Evolutionary conservation across 2,113 vertebrate species (phyloP).

Genomic region (Taurulus bubalis): DNA sequence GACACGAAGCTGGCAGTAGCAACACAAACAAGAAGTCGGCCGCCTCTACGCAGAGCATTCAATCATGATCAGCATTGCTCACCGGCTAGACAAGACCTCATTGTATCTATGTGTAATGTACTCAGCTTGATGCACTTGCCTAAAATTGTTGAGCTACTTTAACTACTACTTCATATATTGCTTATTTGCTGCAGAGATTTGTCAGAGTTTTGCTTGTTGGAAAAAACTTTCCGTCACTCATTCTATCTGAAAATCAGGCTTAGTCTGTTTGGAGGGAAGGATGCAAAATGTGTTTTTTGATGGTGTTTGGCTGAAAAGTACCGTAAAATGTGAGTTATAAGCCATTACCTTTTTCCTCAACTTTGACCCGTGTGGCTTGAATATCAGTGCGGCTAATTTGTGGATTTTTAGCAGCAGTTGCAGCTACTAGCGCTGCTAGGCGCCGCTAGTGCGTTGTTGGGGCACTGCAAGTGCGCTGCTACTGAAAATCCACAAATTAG

Average conservation of each 20-base stretch:
- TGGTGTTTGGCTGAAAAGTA: neutral
- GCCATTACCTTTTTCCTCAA: no score
- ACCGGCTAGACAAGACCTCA: conserved; percentile 69
- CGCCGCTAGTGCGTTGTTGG: no score
- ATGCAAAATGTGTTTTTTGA: neutral
- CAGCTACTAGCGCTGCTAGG: no score
- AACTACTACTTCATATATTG: conserved; percentile 24
- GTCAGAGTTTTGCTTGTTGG: conserved; percentile 6
- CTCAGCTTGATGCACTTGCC: conserved; percentile 44
- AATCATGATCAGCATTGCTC: conserved; percentile 58
- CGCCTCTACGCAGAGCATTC: conserved; percentile 60
- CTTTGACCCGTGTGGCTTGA: no score
- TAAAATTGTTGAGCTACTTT: conserved; percentile 37
- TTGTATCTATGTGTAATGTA: conserved; percentile 52
- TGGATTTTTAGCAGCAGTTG: no score
- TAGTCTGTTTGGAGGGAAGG: neutral
- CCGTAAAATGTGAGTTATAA: no score
- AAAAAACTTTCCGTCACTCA: neutral
- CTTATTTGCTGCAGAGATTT: neutral
- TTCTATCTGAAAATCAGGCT: neutral
- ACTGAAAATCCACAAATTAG: no score
- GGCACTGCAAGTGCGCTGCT: no score
- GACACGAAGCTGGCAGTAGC: conserved; percentile 46
- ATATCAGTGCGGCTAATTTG: no score
- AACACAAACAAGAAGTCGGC: conserved; percentile 72